Evolutionary conservation across 2,113 vertebrate genomes (phyloP).

Genomic region (Marmota monax): DNA sequence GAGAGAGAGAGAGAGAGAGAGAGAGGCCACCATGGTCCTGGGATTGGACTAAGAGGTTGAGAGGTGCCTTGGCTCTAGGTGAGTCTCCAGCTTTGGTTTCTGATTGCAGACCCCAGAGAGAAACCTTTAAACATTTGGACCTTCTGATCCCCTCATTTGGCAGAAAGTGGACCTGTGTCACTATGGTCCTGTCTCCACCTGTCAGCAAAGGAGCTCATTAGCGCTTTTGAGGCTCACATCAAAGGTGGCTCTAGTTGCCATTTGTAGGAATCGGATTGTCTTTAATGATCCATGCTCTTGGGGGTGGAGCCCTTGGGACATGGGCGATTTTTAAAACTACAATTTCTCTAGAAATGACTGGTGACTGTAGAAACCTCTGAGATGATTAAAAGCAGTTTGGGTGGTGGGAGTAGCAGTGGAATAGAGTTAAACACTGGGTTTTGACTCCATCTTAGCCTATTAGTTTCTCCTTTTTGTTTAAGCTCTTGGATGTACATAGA

Average conservation of each 20-base stretch:
- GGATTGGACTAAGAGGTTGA: neutral
- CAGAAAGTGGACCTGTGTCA: neutral
- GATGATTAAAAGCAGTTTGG: neutral
- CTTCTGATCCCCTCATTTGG: neutral
- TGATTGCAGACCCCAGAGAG: neutral
- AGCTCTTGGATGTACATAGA: neutral
- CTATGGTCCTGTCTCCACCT: neutral
- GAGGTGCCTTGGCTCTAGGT: neutral
- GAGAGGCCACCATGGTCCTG: neutral
- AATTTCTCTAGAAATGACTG: conserved; percentile 4
- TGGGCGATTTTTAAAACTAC: neutral
- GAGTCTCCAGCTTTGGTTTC: neutral
- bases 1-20: neutral
- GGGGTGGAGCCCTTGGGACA: neutral
- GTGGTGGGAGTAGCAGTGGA: neutral
- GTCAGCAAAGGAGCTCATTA: conserved; percentile 45
- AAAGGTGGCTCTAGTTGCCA: neutral
- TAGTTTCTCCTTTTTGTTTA: neutral
- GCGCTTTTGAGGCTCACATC: neutral
- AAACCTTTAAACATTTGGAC: neutral
- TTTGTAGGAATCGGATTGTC: conserved; percentile 5
- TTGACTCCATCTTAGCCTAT: neutral
- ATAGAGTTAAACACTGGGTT: neutral
- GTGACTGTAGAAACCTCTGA: neutral
- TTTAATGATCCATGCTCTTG: conserved; percentile 4